Evolutionary conservation across 2,888 invertebrate genomes (phyloP).

Genomic region (Acanthoscelides obtectus): DNA sequence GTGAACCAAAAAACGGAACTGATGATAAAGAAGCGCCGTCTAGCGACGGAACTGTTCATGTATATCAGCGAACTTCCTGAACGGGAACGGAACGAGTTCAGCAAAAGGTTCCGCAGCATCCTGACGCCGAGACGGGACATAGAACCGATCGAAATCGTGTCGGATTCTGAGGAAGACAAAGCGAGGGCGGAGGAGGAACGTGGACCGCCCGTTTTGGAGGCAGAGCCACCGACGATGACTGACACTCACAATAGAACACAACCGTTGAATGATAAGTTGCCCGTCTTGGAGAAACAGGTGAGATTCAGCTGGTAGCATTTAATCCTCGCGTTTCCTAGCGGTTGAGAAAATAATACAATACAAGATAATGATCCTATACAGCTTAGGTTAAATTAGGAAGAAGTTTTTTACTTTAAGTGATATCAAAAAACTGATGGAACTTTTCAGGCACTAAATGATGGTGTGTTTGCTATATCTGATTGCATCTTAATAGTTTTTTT

Average conservation of each 20-base stretch:
- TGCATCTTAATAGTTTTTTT: too few relatives aligned
- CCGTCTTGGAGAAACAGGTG: background rate
- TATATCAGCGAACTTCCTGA: conserved; percentile 20
- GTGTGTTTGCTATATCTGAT: too few relatives aligned
- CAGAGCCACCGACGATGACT: background rate
- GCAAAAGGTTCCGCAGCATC: conserved; percentile 14
- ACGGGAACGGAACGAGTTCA: conserved; percentile 18
- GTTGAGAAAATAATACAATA: background rate
- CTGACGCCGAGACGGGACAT: conserved; percentile 3
- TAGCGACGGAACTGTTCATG: conserved; percentile 14
- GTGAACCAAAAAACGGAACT: conserved; percentile 10
- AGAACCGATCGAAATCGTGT: conserved; percentile 17
- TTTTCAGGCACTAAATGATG: too few relatives aligned
- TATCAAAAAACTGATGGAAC: too few relatives aligned
- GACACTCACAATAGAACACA: background rate
- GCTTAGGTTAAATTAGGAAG: too few relatives aligned
- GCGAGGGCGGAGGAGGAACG: background rate
- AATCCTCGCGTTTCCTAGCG: background rate
- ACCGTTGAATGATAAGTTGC: background rate
- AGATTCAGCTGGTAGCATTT: too few relatives aligned
- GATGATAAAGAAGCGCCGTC: conserved; percentile 9
- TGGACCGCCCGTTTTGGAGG: background rate
- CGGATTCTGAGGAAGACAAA: conserved; percentile 20
- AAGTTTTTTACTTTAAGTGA: background rate
- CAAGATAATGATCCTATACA: too few relatives aligned